Evolutionary conservation across 1,140 invertebrate species (phyloP), one percentile per base, ranked within the genome.

Genomic region (Magallana ariakensis): DNA sequence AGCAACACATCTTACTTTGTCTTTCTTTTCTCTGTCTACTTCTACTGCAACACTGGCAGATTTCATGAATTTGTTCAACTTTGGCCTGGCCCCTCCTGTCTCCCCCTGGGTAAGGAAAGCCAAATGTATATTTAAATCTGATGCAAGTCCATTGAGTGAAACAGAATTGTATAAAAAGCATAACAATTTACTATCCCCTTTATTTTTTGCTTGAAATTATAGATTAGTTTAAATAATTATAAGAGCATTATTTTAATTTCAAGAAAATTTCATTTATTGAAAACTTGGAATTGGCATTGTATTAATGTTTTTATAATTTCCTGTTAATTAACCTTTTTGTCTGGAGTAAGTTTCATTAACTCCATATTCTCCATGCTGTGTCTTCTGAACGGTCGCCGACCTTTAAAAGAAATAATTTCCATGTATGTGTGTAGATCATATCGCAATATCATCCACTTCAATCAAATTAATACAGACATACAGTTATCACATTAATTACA

Each of bases 281-380:
- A 46, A 46, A 46, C 33, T 46, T 46, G 1, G 5, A 46, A 46
- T 46, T 46, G 33, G 33, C 33, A 46, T 1, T 46, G 33, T 46
- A 46, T 46, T 46, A 2, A 46, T 46, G 33, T 46, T 46, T 46
- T 46, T 4, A 46, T 46, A 46, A 46, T 46, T 46, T 5, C 33
- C 33, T 46, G 33, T 46, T 46, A 46, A 46, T 46, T 54, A 58
- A 92, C 93, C 92, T 92, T 93, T 87, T 93, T 94, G 60, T 94
- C 94, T 57, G 94, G 94, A 10, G 93, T 95, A 88, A 98, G 96
- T 96, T 98, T 98, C 94, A 99, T 97, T 16, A 99, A 95, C 95
- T 98, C 97, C 95, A 99, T 96, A 93, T 98, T 98, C 94, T 99
- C 98, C 98, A 99, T 99, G 94, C 98, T 98, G 94, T 98, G 97